A percentile compares a stretch with the other conserved stretches of the same genome.
These are phyloP conservation scores for Sus scrofa DNA, from an alignment of 2,113 vertebrate species.

Conservation along the genomic window T2T-Sscrofa CM000821.6:11360501-11361000, in stretches of 20 bases:
- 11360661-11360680: neutral
- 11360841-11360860: neutral
- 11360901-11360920: neutral
- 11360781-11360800: neutral
- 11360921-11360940: neutral
- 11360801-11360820: neutral
- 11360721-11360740: neutral
- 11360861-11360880: neutral
- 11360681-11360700: neutral
- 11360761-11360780: neutral
- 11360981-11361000: neutral
- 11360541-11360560: neutral
- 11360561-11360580: neutral
- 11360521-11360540: neutral
- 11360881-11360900: neutral
- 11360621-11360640: neutral
- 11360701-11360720: neutral
- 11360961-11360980: neutral
- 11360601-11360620: neutral
- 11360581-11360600: neutral
- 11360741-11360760: neutral
- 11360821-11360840: neutral
- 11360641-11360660: neutral
- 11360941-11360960: neutral
- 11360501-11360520: neutral